These are phyloP conservation scores for Zosterops japonicus DNA, from an alignment of 2,113 vertebrate species.

Conservation along the genomic window DNA sequence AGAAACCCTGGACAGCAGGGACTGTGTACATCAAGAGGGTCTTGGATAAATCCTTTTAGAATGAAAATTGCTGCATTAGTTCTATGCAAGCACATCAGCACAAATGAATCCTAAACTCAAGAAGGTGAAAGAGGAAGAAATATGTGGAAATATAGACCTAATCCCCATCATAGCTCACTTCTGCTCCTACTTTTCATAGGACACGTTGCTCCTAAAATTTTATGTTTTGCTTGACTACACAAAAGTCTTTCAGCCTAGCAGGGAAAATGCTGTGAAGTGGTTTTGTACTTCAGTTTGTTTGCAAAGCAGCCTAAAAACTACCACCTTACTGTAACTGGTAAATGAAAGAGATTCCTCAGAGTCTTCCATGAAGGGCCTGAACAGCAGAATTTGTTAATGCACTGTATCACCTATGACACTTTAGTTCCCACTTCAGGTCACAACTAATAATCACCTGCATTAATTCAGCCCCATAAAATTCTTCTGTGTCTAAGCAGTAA, in stretches of 20 bases:
- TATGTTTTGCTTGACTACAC: background rate
- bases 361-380: background rate
- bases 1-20: conserved; percentile 97
- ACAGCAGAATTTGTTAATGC: background rate
- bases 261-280: background rate
- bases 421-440: background rate
- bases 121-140: background rate
- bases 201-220: background rate
- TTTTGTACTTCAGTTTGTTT: background rate
- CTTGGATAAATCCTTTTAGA: conserved; percentile 91
- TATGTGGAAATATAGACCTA: background rate
- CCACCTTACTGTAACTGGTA: background rate
- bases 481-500: background rate
- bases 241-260: background rate
- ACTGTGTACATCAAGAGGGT: conserved; percentile 94
- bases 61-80: conserved; percentile 37
- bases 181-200: background rate
- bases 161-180: background rate
- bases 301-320: background rate
- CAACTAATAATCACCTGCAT: background rate
- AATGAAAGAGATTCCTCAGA: background rate
- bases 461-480: background rate
- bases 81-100: background rate
- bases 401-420: background rate
- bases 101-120: background rate